Conservation (phyloP, 1,140 invertebrate species). For the Cyphomyrmex costatus region DNA sequence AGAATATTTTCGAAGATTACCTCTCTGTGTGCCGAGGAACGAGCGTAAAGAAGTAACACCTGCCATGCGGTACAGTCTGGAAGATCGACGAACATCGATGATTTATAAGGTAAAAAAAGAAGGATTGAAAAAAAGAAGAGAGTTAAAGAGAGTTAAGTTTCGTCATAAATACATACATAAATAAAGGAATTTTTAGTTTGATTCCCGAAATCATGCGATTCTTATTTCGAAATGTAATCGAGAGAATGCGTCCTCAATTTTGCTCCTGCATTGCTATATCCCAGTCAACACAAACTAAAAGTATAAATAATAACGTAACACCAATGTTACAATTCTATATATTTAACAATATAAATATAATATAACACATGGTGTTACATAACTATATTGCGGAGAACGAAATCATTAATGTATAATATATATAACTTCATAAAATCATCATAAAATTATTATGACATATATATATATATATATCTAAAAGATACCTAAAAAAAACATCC, state of each 20-base stretch:
- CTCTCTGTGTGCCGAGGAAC: not conserved
- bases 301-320: too few relatives aligned
- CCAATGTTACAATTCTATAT: too few relatives aligned
- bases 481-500: too few relatives aligned
- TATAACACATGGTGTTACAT: too few relatives aligned
- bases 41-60: conserved; percentile 32
- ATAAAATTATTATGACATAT: too few relatives aligned
- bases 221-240: not conserved
- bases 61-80: not conserved
- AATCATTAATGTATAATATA: too few relatives aligned
- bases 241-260: not conserved
- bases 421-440: too few relatives aligned
- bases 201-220: not conserved
- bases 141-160: not conserved
- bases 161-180: too few relatives aligned
- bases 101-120: not conserved
- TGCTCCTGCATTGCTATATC: not conserved
- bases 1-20: conserved; percentile 60
- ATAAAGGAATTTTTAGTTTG: not conserved
- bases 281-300: too few relatives aligned
- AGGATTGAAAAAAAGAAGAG: not conserved
- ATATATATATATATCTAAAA: too few relatives aligned
- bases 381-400: too few relatives aligned
- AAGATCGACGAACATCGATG: not conserved
- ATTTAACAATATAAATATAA: too few relatives aligned